Evolutionary conservation across 2,113 vertebrate genomes (phyloP).

Genomic region (Cololabis saira): DNA sequence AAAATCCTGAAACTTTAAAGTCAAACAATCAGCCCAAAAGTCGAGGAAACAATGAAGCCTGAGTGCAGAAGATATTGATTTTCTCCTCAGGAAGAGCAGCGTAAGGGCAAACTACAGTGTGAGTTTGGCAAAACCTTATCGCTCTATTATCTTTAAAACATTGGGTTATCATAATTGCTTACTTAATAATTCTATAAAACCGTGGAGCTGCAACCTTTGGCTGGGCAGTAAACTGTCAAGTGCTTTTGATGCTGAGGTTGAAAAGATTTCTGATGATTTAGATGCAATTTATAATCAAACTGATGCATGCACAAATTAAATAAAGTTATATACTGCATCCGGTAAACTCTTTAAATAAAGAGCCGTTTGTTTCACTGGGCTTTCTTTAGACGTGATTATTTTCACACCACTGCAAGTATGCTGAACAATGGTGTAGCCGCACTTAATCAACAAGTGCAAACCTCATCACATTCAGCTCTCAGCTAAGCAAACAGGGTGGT

Average conservation of each 20-base stretch:
- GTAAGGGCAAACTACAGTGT: slow-evolving; percentile 57
- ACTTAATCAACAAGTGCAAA: slow-evolving; percentile 75
- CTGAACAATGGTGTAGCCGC: slow-evolving; percentile 68
- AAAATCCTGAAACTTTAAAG: slow-evolving; percentile 23
- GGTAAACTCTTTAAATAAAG: slow-evolving; percentile 23
- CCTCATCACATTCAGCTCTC: slow-evolving; percentile 64
- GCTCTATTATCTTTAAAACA: slow-evolving; percentile 85
- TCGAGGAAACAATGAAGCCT: slow-evolving; percentile 15
- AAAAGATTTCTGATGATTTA: slow-evolving; percentile 40
- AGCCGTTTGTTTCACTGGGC: slow-evolving; percentile 8
- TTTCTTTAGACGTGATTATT: slow-evolving; percentile 42
- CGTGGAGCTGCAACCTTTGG: slow-evolving; percentile 70
- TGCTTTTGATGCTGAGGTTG: slow-evolving; percentile 72
- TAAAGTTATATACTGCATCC: not conserved
- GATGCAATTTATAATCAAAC: slow-evolving; percentile 14
- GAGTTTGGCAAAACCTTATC: slow-evolving; percentile 81
- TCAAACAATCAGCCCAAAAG: slow-evolving; percentile 36
- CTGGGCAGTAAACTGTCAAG: slow-evolving; percentile 78
- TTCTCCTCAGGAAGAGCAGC: slow-evolving; percentile 54
- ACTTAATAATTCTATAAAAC: slow-evolving; percentile 90
- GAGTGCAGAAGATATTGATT: slow-evolving; percentile 62
- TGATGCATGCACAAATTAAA: not conserved
- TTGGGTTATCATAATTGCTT: slow-evolving; percentile 85
- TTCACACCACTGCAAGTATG: slow-evolving; percentile 36
- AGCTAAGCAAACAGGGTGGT: slow-evolving; percentile 57